These are phyloP conservation scores for Solen grandis DNA, from an alignment of 1,140 invertebrate species.

Conservation along the genomic window DNA sequence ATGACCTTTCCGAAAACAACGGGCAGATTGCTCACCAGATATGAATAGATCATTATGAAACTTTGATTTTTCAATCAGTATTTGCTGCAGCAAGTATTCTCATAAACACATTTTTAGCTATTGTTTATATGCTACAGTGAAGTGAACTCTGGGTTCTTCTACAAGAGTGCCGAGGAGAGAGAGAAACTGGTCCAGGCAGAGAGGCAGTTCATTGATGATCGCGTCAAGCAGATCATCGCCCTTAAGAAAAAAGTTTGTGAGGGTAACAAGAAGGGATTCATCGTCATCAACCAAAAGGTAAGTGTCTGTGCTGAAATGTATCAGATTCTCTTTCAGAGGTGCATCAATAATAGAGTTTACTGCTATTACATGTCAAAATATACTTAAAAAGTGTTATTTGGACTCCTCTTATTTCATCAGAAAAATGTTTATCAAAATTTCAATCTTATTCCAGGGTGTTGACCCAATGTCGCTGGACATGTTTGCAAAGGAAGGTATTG, in stretches of 20 bases:
- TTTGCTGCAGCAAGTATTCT: no score
- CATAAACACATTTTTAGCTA: not conserved
- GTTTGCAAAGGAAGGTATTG: slow-evolving; percentile 96
- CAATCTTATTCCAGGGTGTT: slow-evolving; percentile 87
- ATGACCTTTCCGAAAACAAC: no score
- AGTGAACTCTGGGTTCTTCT: slow-evolving; percentile 99
- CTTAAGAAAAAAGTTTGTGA: slow-evolving; percentile 95
- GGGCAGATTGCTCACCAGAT: no score
- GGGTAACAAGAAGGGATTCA: slow-evolving; percentile 85
- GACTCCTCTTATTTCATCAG: no score
- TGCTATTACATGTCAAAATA: no score
- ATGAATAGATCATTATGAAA: not conserved
- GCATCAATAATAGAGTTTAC: no score
- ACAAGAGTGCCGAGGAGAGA: slow-evolving; percentile 96
- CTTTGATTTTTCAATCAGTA: no score
- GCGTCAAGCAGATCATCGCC: slow-evolving; percentile 97
- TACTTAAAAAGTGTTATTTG: no score
- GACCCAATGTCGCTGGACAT: slow-evolving; percentile 98
- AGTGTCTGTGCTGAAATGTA: no score
- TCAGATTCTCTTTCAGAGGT: no score
- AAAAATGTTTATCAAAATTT: no score
- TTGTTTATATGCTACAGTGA: slow-evolving; percentile 82
- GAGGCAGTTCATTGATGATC: slow-evolving; percentile 97
- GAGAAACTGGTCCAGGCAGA: slow-evolving; percentile 97
- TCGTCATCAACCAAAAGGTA: slow-evolving; percentile 98